Evolutionary conservation across 2,888 invertebrate species (phyloP).

Genomic region (Eueremaeus valkanovi): DNA sequence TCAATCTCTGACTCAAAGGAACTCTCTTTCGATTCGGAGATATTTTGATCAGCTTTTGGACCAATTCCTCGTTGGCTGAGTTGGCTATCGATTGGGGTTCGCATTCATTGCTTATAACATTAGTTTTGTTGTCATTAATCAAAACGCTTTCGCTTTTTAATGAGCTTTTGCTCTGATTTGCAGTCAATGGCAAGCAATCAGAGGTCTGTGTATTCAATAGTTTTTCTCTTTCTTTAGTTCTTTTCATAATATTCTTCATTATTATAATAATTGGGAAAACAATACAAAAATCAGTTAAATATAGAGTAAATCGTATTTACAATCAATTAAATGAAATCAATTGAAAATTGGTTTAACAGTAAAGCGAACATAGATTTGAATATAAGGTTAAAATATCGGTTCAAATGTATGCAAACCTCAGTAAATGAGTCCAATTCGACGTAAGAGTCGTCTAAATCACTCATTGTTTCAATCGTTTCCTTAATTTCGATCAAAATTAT

Average conservation of each 20-base stretch:
- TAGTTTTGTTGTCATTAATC: not conserved
- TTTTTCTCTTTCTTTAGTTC: not conserved
- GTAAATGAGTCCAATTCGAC: conserved; percentile 18
- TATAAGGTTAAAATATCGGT: not conserved
- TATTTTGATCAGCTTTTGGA: not conserved
- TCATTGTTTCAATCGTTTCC: not conserved
- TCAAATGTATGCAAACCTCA: not conserved
- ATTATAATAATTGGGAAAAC: too few species aligned
- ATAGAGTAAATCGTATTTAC: not conserved
- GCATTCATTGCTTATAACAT: not conserved
- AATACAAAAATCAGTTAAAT: not conserved
- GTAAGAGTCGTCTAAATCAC: not conserved
- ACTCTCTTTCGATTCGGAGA: conserved; percentile 6
- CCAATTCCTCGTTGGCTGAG: not conserved
- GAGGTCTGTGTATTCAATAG: not conserved
- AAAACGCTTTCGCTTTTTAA: not conserved
- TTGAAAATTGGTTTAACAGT: not conserved
- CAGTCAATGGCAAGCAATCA: not conserved
- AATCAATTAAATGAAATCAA: not conserved
- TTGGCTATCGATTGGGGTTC: not conserved
- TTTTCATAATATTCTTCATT: not conserved
- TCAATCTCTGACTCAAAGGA: conserved; percentile 22
- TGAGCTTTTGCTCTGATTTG: not conserved
- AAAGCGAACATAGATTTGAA: not conserved
- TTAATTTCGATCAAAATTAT: not conserved